Percentiles rank a stretch among this genome's conserved stretches.
These are phyloP conservation scores for Saccopteryx leptura DNA, from an alignment of 2,113 vertebrate species.

Conservation along the genomic window DNA sequence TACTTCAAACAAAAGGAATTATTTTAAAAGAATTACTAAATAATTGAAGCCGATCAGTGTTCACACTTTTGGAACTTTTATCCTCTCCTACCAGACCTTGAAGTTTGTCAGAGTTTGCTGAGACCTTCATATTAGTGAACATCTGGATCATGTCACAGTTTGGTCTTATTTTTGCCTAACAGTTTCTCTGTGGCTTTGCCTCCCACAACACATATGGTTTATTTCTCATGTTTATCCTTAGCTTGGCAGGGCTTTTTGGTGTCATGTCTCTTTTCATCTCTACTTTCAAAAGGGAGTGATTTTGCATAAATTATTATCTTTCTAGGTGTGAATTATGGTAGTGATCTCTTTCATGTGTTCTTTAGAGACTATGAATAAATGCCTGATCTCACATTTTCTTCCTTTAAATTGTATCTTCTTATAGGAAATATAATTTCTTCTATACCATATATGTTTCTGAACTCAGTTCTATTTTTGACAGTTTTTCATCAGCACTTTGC, in stretches of 20 bases:
- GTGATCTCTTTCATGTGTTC: slow-evolving; percentile 52
- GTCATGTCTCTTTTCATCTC: slow-evolving; percentile 75
- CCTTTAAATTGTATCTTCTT: slow-evolving; percentile 19
- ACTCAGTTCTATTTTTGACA: slow-evolving; percentile 4
- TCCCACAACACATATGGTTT: slow-evolving; percentile 77
- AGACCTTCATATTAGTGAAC: slow-evolving; percentile 57
- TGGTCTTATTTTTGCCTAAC: slow-evolving; percentile 71
- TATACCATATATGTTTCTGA: neutral
- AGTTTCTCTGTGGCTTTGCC: slow-evolving; percentile 71
- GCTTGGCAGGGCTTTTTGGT: slow-evolving; percentile 67
- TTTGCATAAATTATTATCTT: slow-evolving; percentile 81
- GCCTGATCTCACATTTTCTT: slow-evolving; percentile 32
- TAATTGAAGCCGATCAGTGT: slow-evolving; percentile 62
- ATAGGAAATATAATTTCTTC: slow-evolving; percentile 48
- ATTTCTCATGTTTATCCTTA: slow-evolving; percentile 78
- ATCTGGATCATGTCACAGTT: slow-evolving; percentile 79
- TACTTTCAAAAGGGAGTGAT: slow-evolving; percentile 67
- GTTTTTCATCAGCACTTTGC: neutral
- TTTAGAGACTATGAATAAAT: slow-evolving; percentile 63
- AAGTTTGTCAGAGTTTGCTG: slow-evolving; percentile 57
- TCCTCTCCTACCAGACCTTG: slow-evolving; percentile 64
- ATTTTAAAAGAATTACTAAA: slow-evolving; percentile 70
- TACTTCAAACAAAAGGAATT: slow-evolving; percentile 78
- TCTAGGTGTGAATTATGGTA: slow-evolving; percentile 74
- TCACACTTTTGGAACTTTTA: slow-evolving; percentile 63